A percentile compares a stretch with the other conserved stretches of the same genome.
Evolutionary conservation across 2,113 vertebrate species (phyloP).

Genomic region (Struthio camelus): DNA sequence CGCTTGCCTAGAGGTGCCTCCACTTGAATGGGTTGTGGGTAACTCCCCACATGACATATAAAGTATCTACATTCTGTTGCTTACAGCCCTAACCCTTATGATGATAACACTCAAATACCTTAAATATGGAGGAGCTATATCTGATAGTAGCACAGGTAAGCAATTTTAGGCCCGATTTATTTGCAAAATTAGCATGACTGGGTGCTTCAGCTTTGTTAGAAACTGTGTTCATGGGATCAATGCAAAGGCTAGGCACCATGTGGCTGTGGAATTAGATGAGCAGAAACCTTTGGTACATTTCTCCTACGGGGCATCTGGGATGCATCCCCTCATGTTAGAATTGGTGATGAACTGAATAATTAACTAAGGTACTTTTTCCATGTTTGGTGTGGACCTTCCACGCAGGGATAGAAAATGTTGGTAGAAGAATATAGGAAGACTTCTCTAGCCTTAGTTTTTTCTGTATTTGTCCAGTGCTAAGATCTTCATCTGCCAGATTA

Average conservation of each 20-base stretch:
- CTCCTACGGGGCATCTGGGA: neutral
- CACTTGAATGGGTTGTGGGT: neutral
- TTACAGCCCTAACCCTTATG: neutral
- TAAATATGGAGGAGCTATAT: neutral
- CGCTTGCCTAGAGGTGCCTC: neutral
- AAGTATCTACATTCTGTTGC: neutral
- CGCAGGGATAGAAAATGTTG: neutral
- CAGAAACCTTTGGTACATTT: neutral
- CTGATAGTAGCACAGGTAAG: neutral
- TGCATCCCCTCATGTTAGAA: neutral
- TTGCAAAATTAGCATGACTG: neutral
- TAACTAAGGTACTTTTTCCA: neutral
- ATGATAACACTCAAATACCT: neutral
- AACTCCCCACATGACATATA: neutral
- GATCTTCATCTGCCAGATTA: neutral
- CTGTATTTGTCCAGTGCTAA: neutral
- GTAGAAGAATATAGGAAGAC: neutral
- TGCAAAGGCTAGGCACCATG: neutral
- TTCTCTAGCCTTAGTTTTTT: neutral
- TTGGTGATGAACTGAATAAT: neutral
- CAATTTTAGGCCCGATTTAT: neutral
- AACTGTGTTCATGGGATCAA: neutral
- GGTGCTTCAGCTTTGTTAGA: neutral
- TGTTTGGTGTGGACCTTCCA: neutral
- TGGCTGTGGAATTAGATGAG: fast-evolving